Evolutionary conservation across 2,797 vertebrate species (phyloP).

Genomic region (Echiichthys vipera): DNA sequence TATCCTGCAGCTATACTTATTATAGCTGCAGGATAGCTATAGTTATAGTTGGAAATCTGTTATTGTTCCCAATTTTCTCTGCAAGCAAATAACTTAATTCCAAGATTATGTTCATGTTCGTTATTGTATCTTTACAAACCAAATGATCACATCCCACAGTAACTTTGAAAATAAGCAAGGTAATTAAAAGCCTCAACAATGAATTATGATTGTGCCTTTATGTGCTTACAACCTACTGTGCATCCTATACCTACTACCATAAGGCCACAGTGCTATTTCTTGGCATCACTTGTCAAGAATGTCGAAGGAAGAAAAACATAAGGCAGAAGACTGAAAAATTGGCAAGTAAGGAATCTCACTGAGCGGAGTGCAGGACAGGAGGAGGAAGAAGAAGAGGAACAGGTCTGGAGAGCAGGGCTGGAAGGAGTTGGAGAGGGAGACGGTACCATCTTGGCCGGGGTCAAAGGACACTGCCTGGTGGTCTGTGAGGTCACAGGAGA

Average conservation of each 20-base stretch:
- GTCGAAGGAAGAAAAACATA: constrained; percentile 3
- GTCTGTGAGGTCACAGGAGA: constrained; percentile 82
- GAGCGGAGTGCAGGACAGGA: constrained; percentile 79
- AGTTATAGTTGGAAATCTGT: constrained; percentile 12
- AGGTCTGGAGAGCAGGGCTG: constrained; percentile 77
- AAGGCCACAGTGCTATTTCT: background rate
- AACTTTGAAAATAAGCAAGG: background rate
- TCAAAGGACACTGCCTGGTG: constrained; percentile 79
- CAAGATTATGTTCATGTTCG: background rate
- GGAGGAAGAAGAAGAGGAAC: constrained; percentile 66
- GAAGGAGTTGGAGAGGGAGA: constrained; percentile 75
- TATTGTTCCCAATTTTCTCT: constrained; percentile 14
- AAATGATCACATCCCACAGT: background rate
- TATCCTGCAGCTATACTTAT: background rate
- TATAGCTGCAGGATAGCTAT: no score
- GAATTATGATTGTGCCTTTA: background rate
- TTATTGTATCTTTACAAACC: background rate
- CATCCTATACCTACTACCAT: background rate
- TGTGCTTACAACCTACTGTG: background rate
- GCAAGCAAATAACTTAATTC: constrained; percentile 5
- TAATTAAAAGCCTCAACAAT: background rate
- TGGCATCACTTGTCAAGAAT: background rate
- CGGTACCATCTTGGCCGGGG: constrained; percentile 82
- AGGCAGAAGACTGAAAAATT: constrained; percentile 22
- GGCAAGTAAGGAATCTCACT: constrained; percentile 74